Conservation (phyloP, 2,797 vertebrate species). For the Paguma larvata region DNA sequence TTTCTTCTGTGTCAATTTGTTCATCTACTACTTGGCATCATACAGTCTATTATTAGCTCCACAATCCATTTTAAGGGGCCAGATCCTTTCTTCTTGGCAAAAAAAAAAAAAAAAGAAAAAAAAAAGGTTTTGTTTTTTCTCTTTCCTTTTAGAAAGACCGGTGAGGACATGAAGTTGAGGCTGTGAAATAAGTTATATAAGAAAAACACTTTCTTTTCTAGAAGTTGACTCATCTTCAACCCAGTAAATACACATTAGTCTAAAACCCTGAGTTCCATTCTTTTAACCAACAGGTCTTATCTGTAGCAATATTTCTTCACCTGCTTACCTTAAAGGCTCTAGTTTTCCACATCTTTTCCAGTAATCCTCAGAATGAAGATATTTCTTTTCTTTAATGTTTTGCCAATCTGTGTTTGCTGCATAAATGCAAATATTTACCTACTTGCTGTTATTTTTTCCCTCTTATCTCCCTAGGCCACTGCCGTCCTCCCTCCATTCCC, state of each 20-base stretch:
- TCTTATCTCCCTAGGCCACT: neutral
- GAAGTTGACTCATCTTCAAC: constrained; percentile 20
- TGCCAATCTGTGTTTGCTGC: neutral
- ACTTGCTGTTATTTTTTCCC: neutral
- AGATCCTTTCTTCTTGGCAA: neutral
- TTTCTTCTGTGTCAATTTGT: constrained; percentile 27
- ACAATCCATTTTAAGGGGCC: neutral
- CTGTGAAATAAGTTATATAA: neutral
- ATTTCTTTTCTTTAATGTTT: neutral
- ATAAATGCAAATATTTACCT: constrained; percentile 23
- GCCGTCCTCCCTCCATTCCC: accelerated
- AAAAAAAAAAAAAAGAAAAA: neutral
- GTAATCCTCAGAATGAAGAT: neutral
- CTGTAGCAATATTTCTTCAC: neutral
- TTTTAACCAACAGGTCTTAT: neutral
- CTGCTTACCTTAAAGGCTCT: neutral
- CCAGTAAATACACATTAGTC: neutral
- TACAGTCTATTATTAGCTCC: neutral
- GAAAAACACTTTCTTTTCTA: constrained; percentile 42
- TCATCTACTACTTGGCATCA: neutral
- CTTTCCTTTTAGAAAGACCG: neutral
- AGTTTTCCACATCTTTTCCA: neutral
- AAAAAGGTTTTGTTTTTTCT: neutral
- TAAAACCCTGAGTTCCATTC: neutral
- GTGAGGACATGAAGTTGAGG: neutral